Conservation (phyloP, 30 jellyfish, hydroid and myxozoan species). For the Catostylus mosaicus region DNA sequence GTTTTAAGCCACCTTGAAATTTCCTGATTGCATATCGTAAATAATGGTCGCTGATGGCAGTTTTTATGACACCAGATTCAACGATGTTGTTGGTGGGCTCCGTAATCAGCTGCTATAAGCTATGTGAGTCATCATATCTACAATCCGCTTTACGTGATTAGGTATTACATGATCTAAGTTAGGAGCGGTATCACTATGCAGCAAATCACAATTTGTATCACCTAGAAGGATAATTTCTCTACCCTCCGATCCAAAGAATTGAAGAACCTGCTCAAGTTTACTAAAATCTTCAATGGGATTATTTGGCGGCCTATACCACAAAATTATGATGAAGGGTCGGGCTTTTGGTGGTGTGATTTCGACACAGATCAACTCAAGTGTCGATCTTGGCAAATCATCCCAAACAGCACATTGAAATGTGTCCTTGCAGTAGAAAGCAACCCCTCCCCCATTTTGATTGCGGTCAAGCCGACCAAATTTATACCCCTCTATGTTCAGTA, state of each 20-base stretch:
- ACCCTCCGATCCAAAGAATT: neutral
- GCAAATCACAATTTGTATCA: neutral
- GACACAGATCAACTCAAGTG: slow-evolving; percentile 15
- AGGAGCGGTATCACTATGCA: no score
- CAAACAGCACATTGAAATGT: neutral
- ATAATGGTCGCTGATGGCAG: neutral
- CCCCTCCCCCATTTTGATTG: slow-evolving; percentile 1
- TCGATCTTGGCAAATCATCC: slow-evolving; percentile 8
- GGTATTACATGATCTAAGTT: no score
- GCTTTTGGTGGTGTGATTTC: neutral
- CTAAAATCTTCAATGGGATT: no score
- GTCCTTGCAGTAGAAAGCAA: no score
- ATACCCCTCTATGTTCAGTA: neutral
- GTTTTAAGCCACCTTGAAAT: neutral
- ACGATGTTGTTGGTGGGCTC: no score
- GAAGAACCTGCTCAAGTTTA: slow-evolving; percentile 1
- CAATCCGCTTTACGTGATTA: neutral
- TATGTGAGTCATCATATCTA: neutral
- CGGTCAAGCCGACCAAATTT: slow-evolving; percentile 10
- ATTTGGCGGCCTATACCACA: slow-evolving; percentile 3
- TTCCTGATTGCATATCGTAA: neutral
- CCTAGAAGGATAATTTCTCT: no score
- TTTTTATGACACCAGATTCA: neutral
- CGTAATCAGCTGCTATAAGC: slow-evolving; percentile 11
- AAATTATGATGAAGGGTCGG: neutral